These are phyloP conservation scores for Addax nasomaculatus DNA, from an alignment of 2,113 vertebrate species.

Conservation along the genomic window DNA sequence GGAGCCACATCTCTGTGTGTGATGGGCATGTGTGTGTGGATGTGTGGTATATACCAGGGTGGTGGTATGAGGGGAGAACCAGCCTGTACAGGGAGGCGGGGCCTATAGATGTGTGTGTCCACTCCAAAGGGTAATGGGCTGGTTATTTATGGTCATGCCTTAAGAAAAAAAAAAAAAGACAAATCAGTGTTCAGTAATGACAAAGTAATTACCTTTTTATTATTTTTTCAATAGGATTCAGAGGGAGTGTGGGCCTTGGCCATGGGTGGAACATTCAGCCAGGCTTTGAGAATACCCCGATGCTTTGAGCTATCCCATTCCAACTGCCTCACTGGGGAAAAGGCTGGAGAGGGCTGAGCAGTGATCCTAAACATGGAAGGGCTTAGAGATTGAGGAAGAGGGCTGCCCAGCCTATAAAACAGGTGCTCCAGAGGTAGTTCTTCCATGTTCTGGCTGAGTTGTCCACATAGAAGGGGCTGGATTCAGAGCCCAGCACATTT, in stretches of 20 bases:
- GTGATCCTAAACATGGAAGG: rapidly evolving
- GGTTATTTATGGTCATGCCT: conserved; percentile 80
- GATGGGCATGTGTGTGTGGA: rapidly evolving
- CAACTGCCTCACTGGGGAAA: not conserved
- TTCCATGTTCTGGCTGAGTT: not conserved
- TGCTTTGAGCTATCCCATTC: not conserved
- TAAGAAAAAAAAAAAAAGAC: conserved; percentile 69
- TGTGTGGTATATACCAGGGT: too few relatives aligned
- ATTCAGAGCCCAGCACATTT: not conserved
- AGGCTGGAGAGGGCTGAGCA: not conserved
- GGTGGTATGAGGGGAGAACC: too few relatives aligned
- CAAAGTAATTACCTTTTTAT: conserved; percentile 88
- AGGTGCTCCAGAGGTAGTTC: not conserved
- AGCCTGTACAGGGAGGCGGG: not conserved
- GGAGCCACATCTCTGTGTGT: rapidly evolving
- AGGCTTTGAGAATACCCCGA: conserved; percentile 14
- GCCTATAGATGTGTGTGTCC: not conserved
- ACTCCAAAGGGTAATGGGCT: conserved; percentile 75
- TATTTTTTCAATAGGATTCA: conserved; percentile 84
- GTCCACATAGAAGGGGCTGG: not conserved
- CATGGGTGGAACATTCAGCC: not conserved
- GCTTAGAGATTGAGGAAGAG: not conserved
- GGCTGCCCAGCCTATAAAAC: too few relatives aligned
- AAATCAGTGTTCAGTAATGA: conserved; percentile 85
- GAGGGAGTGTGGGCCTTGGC: conserved; percentile 71